A percentile compares a stretch with the other conserved stretches of the same genome.
Evolutionary conservation across 2,797 vertebrate species (phyloP).

Genomic region (Aeoliscus strigatus): DNA sequence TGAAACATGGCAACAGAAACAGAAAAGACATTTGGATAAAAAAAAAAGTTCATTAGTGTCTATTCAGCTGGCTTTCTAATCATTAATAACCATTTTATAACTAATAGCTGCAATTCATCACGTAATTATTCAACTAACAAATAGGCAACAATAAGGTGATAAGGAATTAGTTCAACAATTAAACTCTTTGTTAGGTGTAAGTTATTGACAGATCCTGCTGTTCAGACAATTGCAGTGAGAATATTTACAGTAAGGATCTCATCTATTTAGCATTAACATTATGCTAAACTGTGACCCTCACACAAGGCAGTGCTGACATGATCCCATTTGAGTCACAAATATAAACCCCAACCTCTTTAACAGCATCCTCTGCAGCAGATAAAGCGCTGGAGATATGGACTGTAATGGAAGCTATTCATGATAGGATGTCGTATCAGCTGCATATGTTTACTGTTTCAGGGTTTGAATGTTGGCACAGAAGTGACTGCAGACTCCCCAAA

Average conservation of each 20-base stretch:
- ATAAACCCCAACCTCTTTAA: slow-evolving; percentile 11
- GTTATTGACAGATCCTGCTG: slow-evolving; percentile 65
- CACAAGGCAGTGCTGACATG: slow-evolving; percentile 3
- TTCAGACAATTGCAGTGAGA: slow-evolving; percentile 44
- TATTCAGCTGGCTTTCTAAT: slow-evolving; percentile 15
- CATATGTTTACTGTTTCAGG: slow-evolving; percentile 24
- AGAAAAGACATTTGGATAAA: no score
- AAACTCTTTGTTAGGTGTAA: slow-evolving; percentile 16
- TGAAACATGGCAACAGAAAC: slow-evolving; percentile 8
- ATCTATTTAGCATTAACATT: slow-evolving; percentile 10
- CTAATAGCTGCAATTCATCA: slow-evolving; percentile 13
- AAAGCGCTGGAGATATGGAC: slow-evolving; percentile 5
- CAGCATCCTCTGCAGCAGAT: slow-evolving; percentile 15
- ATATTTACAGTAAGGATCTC: slow-evolving; percentile 53
- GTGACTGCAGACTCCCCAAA: slow-evolving; percentile 48
- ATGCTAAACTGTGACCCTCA: slow-evolving; percentile 8
- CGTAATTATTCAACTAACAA: slow-evolving; percentile 16
- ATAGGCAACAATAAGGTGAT: slow-evolving; percentile 10
- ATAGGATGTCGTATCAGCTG: background rate
- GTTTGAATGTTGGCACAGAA: slow-evolving; percentile 50
- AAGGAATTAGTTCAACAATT: slow-evolving; percentile 15
- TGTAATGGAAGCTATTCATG: background rate
- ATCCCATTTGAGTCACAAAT: slow-evolving; percentile 10
- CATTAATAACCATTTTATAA: slow-evolving; percentile 10
- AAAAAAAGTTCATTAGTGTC: slow-evolving; percentile 6